Evolutionary conservation across 2,113 vertebrate species (phyloP), one percentile per base, ranked within the genome.

Genomic region (Psilopogon haemacephalus): DNA sequence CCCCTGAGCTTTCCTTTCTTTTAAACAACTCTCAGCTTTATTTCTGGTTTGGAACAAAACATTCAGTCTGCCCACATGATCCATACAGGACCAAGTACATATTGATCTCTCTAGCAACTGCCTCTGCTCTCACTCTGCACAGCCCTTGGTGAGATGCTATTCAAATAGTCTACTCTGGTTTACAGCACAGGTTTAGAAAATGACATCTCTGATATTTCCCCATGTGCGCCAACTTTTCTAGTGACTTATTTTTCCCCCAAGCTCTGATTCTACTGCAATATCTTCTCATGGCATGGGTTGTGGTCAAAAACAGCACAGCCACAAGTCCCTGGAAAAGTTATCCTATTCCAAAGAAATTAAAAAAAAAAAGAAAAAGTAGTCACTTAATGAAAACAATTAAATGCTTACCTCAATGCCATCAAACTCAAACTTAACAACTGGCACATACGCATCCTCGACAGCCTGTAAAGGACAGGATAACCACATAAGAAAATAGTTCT

Each of bases 371-470:
- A 23, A 48, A 23, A 48, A 50, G 21, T 12, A 24, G 48, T 24
- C 48, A 7, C 48, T 23, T 5, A 55, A 59, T 6, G 21, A 65
- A 33, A 52, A 70, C 10, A 1, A 2, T 17, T 1, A 62, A 74
- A 82, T 14, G 73, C 96, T 98, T 98, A 99, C 99, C 98, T 99
- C 99, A 95, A 99, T 99, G 76, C 98, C 98, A 90, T 99, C 98
- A 98, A 99, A 99, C 96, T 99, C 98, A 97, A 99, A 99, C 95
- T 99, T 99, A 92, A 99, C 98, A 96, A 99, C 99, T 10, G 99
- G 99, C 80, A 99, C 99, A 97, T 99, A 99, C 11, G 99, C 99
- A 97, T 99, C 99, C 96, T 99, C 99, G 46, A 99, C 98, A 93
- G 99, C 99, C 99, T 99, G 93, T 48, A 93, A 96, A 93, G 19